Evolutionary conservation across 2,888 invertebrate genomes (phyloP).

Genomic region (Cephalotes varians): DNA sequence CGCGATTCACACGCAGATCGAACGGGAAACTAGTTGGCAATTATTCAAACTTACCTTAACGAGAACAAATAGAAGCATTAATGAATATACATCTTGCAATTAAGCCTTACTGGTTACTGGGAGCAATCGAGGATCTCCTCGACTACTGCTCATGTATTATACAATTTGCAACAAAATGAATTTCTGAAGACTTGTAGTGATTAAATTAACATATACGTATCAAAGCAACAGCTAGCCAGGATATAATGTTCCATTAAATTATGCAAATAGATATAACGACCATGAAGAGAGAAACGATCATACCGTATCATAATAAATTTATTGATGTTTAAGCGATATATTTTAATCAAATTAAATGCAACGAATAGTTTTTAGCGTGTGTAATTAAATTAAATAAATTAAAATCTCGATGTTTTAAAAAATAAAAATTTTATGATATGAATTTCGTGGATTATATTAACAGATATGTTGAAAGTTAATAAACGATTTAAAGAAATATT

Average conservation of each 20-base stretch:
- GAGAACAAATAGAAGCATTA: slow-evolving; percentile 28
- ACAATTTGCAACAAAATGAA: slow-evolving; percentile 37
- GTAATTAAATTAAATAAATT: neutral
- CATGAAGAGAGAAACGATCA: neutral
- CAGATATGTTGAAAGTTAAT: neutral
- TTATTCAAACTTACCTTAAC: slow-evolving; percentile 7
- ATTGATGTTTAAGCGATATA: neutral
- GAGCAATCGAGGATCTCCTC: neutral
- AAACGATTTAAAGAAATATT: neutral
- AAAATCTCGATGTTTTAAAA: neutral
- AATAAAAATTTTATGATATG: neutral
- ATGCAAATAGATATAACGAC: neutral
- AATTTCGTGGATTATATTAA: neutral
- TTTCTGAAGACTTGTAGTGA: slow-evolving; percentile 7
- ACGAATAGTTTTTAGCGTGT: neutral
- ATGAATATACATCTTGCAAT: slow-evolving; percentile 52
- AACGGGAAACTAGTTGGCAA: neutral
- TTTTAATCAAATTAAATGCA: neutral
- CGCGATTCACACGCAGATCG: neutral
- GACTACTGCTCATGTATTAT: neutral
- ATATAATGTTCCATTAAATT: slow-evolving; percentile 21
- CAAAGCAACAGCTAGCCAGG: neutral
- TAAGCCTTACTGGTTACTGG: slow-evolving; percentile 16
- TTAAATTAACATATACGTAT: slow-evolving; percentile 23
- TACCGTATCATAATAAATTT: neutral